A percentile compares a stretch with the other conserved stretches of the same genome.
Conservation (phyloP, 2,113 vertebrate genomes). For the Protomyctophum bolini region DNA sequence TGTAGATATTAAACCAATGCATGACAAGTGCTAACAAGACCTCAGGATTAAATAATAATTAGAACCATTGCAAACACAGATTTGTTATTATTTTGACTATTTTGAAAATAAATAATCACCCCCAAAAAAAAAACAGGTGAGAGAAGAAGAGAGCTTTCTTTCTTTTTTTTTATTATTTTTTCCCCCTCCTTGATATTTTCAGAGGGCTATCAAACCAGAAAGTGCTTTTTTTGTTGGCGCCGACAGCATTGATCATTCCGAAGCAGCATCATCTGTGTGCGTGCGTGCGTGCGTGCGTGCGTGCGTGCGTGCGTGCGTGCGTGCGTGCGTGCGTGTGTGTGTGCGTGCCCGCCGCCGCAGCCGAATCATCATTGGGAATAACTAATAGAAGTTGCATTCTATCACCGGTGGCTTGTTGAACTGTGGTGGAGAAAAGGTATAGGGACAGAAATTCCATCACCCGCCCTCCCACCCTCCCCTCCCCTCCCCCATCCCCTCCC, state of each 20-base stretch:
- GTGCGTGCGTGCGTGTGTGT: no score
- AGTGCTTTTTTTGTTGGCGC: conserved; percentile 54
- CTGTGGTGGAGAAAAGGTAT: conserved; percentile 64
- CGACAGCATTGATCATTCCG: conserved; percentile 63
- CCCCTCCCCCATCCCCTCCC: not conserved
- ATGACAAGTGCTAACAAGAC: no score
- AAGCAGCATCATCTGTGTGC: conserved; percentile 43
- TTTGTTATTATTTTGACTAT: conserved; percentile 78
- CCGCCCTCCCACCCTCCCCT: conserved; percentile 12
- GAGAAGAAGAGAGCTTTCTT: conserved; percentile 77
- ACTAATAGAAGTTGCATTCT: conserved; percentile 74
- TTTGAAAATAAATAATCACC: conserved; percentile 98
- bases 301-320: no score
- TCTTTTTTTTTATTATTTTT: conserved; percentile 51
- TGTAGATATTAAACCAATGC: no score
- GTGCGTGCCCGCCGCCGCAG: no score
- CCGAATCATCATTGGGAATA: conserved; percentile 73
- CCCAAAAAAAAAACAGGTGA: conserved; percentile 76
- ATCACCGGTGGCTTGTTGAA: conserved; percentile 69
- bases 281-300: no score
- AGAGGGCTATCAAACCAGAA: conserved; percentile 79
- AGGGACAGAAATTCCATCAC: conserved; percentile 68
- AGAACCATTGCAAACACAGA: no score
- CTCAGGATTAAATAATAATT: no score
- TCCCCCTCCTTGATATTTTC: conserved; percentile 76